These are phyloP conservation scores for Scalopus aquaticus DNA, from an alignment of 2,113 vertebrate species.

Conservation along the genomic window DNA sequence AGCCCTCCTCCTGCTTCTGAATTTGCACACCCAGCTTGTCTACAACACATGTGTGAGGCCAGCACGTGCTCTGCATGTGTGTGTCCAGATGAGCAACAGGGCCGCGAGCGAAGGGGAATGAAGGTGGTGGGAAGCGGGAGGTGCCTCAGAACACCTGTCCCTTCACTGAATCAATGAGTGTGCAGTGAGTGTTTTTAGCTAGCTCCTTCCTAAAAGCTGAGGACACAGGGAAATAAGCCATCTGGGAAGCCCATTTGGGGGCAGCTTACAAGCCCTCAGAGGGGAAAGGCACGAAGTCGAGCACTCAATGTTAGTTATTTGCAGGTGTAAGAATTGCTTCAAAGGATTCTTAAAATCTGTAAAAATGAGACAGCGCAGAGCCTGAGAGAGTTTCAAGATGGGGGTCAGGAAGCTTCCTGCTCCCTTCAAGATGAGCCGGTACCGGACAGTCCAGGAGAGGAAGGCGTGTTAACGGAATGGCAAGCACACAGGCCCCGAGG, in stretches of 20 bases:
- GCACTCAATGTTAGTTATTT: not conserved
- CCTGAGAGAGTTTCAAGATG: not conserved
- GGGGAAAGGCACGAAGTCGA: not conserved
- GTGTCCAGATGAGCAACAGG: not conserved
- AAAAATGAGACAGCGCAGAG: not conserved
- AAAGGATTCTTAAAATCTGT: not conserved
- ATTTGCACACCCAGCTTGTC: no score
- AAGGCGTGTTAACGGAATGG: accelerated
- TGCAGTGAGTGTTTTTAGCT: not conserved
- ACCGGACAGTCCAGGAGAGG: not conserved
- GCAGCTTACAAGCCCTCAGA: not conserved
- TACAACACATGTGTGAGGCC: no score
- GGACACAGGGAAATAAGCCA: not conserved
- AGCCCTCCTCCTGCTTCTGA: not conserved
- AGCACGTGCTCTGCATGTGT: not conserved
- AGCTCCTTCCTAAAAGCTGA: not conserved
- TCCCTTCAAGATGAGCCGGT: no score
- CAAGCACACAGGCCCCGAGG: not conserved
- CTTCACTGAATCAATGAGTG: not conserved
- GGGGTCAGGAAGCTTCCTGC: not conserved
- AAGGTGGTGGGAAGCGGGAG: no score
- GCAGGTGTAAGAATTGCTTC: not conserved
- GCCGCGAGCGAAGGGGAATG: no score
- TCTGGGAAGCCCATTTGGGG: not conserved
- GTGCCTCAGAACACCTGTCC: not conserved